Evolutionary conservation across 2,797 vertebrate genomes (phyloP), one percentile per base, ranked within the genome.

Genomic region (Rhyacichthys aspro): DNA sequence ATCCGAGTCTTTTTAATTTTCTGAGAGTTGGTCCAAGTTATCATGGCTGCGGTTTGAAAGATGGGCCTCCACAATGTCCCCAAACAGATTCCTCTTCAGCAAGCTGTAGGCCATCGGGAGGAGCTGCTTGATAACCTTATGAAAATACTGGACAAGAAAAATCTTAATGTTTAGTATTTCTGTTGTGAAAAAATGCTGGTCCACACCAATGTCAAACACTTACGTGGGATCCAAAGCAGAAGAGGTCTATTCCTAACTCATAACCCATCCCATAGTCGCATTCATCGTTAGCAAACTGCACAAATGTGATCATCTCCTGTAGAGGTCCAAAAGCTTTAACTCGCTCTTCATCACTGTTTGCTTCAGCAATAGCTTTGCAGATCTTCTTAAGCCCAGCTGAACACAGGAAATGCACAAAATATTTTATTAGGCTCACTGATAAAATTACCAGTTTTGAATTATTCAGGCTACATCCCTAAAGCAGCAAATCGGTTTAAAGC

Each of bases 231-330:
- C 98, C 98, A 0, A 94, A 94, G 84, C 94, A 97, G 82, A 99
- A 99, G 41, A 99, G 94, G 84, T 99, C 96, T 49, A 96, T 88
- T 28, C 97, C 98, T 42, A 99, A 84, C 57, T 99, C 98, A 0
- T 96, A 96, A 1, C 96, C 97, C 98, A 98, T 99, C 60, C 97
- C 97, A 0, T 99, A 99, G 70, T 99, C 98, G 45, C 96, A 98
- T 66, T 99, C 98, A 16, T 99, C 97, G 6, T 99, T 99, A 32
- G 97, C 97, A 81, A 99, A 99, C 81, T 99, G 97, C 78, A 98
- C 94, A 44, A 93, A 97, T 0, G 98, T 98, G 67, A 97, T 92
- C 86, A 98, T 96, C 86, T 98, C 94, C 70, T 98, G 96, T 57
- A 99, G 86, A 6, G 97, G 97, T 3, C 94, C 94, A 67, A 99